Evolutionary conservation across 2,888 invertebrate genomes (phyloP).

Genomic region (Leptinotarsa tumamoca): DNA sequence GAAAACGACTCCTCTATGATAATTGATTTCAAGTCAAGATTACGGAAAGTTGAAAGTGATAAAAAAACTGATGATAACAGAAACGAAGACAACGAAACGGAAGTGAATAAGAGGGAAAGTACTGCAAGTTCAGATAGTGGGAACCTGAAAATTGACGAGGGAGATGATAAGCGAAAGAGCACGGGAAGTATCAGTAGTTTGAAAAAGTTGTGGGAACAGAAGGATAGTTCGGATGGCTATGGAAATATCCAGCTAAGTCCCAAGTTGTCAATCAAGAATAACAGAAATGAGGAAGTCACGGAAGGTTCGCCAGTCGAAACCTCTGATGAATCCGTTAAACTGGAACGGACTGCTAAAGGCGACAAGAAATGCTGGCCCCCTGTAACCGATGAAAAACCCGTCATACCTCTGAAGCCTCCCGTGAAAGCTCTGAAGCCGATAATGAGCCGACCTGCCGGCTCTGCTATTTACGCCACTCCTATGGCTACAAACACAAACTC

Average conservation of each 20-base stretch:
- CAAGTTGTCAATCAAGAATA: constrained; percentile 71
- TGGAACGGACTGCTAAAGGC: constrained; percentile 58
- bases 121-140: constrained; percentile 65
- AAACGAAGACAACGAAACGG: constrained; percentile 57
- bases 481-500: constrained; percentile 57
- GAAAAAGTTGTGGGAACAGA: constrained; percentile 92
- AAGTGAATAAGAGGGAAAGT: constrained; percentile 66
- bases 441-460: constrained; percentile 67
- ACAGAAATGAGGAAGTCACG: constrained; percentile 65
- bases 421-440: constrained; percentile 74
- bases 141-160: constrained; percentile 70
- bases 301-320: constrained; percentile 63
- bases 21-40: constrained; percentile 85
- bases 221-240: constrained; percentile 69
- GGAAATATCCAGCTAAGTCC: constrained; percentile 74
- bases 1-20: constrained; percentile 74
- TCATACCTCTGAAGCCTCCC: constrained; percentile 77
- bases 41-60: constrained; percentile 81
- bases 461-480: constrained; percentile 86
- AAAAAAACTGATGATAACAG: constrained; percentile 60
- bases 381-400: constrained; percentile 73
- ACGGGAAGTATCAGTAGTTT: constrained; percentile 93
- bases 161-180: constrained; percentile 88
- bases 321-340: constrained; percentile 62
- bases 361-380: constrained; percentile 71